Evolutionary conservation across 2,797 vertebrate species (phyloP).

Genomic region (Anomalospiza imberbis): DNA sequence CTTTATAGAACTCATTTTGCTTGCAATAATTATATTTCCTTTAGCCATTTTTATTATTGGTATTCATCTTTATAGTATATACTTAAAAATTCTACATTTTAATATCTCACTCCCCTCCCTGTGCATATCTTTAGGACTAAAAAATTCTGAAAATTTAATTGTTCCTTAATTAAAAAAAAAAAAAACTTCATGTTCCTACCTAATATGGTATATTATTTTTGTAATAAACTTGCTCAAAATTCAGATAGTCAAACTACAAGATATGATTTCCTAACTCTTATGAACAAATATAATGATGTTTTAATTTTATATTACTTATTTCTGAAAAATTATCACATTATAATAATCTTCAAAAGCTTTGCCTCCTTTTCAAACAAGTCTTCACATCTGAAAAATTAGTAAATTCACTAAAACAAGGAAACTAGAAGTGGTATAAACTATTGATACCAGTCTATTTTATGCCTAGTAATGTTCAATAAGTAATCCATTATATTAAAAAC

Average conservation of each 20-base stretch:
- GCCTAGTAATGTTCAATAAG: not conserved
- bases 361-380: not conserved
- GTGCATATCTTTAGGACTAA: not conserved
- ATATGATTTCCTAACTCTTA: not conserved
- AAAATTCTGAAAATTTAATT: not conserved
- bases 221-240: not conserved
- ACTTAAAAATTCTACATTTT: not conserved
- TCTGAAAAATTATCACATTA: not conserved
- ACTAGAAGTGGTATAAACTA: not conserved
- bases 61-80: not conserved
- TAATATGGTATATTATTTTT: not conserved
- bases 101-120: fast-evolving
- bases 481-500: not conserved
- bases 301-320: not conserved
- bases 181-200: not conserved
- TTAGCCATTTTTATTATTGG: not conserved
- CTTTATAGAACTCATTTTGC: not conserved
- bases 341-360: not conserved
- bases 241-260: not conserved
- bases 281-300: not conserved
- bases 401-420: not conserved
- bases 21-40: not conserved
- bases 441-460: not conserved
- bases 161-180: not conserved
- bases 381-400: not conserved